phyloP scores from a whole-genome alignment of 2,888 invertebrate genomes.

The Pharmacophagus antenor region DNA sequence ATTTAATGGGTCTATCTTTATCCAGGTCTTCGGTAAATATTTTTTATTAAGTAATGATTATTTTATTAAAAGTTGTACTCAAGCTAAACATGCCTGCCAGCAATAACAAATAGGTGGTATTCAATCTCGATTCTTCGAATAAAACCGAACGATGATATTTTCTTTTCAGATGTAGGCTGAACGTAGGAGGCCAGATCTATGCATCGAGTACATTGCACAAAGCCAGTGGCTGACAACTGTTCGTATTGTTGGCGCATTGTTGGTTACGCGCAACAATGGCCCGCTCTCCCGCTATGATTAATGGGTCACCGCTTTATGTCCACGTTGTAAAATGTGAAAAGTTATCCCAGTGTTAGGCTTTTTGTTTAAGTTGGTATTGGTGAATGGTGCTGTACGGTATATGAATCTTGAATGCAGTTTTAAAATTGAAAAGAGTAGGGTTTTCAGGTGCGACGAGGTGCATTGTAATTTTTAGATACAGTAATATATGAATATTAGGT shows the following conservation, averaged over 20 bases:
- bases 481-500: too few relatives aligned
- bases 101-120: conserved; percentile 9
- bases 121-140: conserved; percentile 33
- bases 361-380: conserved; percentile 38
- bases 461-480: too few relatives aligned
- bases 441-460: too few relatives aligned
- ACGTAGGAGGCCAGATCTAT: conserved; percentile 59
- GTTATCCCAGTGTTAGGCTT: conserved; percentile 44
- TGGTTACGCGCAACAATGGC: conserved; percentile 47
- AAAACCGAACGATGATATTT: conserved; percentile 45
- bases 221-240: conserved; percentile 58
- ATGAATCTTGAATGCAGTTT: background rate
- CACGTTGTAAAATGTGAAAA: conserved; percentile 50
- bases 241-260: conserved; percentile 60
- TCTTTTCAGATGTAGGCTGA: conserved; percentile 51
- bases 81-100: background rate
- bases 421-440: too few relatives aligned
- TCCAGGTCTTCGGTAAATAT: background rate
- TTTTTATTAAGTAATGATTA: background rate
- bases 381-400: conserved; percentile 25
- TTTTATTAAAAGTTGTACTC: background rate
- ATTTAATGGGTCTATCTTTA: too few relatives aligned
- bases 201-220: conserved; percentile 65
- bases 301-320: conserved; percentile 49
- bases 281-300: conserved; percentile 36